Evolutionary conservation across 2,113 vertebrate genomes (phyloP).

Genomic region (Tonatia bakeri): DNA sequence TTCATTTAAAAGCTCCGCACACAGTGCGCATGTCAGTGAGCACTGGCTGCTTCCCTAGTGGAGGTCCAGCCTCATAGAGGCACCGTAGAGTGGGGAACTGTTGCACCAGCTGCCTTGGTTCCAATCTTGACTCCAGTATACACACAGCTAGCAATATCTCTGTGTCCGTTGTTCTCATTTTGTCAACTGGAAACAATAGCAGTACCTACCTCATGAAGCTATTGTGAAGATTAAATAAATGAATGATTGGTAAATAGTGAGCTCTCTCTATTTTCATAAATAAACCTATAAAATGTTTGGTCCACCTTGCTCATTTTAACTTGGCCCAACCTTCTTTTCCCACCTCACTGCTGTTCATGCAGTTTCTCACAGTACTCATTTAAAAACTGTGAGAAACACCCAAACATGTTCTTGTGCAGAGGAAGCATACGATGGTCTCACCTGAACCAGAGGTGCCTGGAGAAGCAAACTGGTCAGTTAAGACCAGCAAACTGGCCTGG

Average conservation of each 20-base stretch:
- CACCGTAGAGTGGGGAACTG: fast-evolving
- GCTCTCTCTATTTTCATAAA: neutral
- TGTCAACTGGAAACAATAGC: neutral
- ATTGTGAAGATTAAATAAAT: neutral
- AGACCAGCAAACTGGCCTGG: neutral
- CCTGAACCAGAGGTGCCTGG: neutral
- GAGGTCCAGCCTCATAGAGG: neutral
- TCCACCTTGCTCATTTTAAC: neutral
- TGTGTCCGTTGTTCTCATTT: neutral
- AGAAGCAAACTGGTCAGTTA: neutral
- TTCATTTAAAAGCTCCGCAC: neutral
- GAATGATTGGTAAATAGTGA: neutral
- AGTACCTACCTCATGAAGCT: neutral
- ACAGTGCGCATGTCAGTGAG: neutral
- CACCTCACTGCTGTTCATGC: neutral
- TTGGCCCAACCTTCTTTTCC: neutral
- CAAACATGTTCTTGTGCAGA: neutral
- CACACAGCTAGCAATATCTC: neutral
- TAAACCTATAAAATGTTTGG: neutral
- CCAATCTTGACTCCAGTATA: neutral
- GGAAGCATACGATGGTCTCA: neutral
- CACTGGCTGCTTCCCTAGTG: neutral
- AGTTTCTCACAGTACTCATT: neutral
- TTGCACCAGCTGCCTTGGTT: neutral
- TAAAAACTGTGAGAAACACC: neutral